Evolutionary conservation across 2,113 vertebrate genomes (phyloP), one percentile per base, ranked within the genome.

Genomic region (Eolophus roseicapilla): DNA sequence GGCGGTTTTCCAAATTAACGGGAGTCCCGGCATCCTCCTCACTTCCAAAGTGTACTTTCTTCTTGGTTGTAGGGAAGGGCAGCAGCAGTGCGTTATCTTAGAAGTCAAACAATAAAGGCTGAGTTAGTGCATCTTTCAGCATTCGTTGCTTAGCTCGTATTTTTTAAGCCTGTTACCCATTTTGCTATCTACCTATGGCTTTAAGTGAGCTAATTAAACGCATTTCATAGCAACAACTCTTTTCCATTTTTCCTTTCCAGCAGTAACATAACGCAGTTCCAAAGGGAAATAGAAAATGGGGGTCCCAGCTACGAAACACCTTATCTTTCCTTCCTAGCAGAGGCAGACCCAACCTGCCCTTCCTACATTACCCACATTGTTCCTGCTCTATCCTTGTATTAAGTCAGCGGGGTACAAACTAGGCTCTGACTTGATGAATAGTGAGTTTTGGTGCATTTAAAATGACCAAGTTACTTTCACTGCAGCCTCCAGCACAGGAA

Each of bases 31-130:
- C 21, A 79, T 99, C 99, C 94, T 99, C 98, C 97, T 99, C 98
- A 87, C 91, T 98, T 88, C 98, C 97, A 96, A 98, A 99, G 82
- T 98, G 98, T 94, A 99, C 98, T 86, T 98, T 99, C 97, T 98
- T 99, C 97, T 98, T 99, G 31, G 97, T 97, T 3, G 97, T 77
- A 15, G 98, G 98, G 50, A 95, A 69, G 31, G 97, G 97, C 70
- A 98, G 96, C 31, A 82, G 77, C 43, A 95, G 21, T 16, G 47
- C 31, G 1, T 97, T 97, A 97, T 97, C 98, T 99, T 96, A 93
- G 57, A 96, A 93, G 95, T 96, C 43, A 90, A 94, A 65, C 93
- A 86, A 76, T 80, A 39, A 73, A 23, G 49, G 74, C 65, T 49
- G 52, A 77, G 92, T 95, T 95, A 95, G 82, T 47, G 5, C 43